These are phyloP conservation scores for Candidula unifasciata DNA, from an alignment of 2,888 invertebrate species.

Conservation along the genomic window DNA sequence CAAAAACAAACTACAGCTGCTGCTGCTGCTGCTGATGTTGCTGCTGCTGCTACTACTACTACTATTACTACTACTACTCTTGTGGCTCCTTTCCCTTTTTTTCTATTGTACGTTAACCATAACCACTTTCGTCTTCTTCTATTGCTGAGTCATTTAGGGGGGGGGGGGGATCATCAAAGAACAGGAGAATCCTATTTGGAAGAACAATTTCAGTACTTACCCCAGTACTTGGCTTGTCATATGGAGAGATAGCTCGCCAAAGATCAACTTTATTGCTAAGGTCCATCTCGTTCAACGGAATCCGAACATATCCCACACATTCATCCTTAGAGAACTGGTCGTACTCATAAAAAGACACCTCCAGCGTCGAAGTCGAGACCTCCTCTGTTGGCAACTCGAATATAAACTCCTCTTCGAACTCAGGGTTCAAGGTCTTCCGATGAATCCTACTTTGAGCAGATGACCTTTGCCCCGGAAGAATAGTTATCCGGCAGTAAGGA, in stretches of 20 bases:
- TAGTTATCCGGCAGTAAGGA: constrained; percentile 89
- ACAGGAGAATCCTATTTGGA: neutral
- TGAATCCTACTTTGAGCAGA: constrained; percentile 79
- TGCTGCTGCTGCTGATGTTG: too few species aligned
- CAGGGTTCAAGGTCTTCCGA: constrained; percentile 83
- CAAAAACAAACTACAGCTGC: too few species aligned
- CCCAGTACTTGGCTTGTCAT: constrained; percentile 60
- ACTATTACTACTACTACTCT: too few species aligned
- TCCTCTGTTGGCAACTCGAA: constrained; percentile 81
- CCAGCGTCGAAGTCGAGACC: constrained; percentile 81
- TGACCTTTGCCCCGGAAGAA: constrained; percentile 86
- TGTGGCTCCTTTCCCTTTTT: too few species aligned
- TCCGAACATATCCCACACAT: constrained; percentile 82
- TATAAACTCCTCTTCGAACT: constrained; percentile 85
- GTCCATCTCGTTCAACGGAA: constrained; percentile 81
- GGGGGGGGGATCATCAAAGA: too few species aligned
- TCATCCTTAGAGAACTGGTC: constrained; percentile 83
- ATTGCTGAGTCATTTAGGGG: too few species aligned
- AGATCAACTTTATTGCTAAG: constrained; percentile 81
- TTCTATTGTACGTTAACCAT: too few species aligned
- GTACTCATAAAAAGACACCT: constrained; percentile 83
- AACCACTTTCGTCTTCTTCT: too few species aligned
- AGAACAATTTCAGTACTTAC: constrained; percentile 39
- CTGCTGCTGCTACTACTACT: too few species aligned
- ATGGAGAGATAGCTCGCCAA: constrained; percentile 80